Conservation (phyloP, 2,888 invertebrate genomes). For the Drosophila limbata region DNA sequence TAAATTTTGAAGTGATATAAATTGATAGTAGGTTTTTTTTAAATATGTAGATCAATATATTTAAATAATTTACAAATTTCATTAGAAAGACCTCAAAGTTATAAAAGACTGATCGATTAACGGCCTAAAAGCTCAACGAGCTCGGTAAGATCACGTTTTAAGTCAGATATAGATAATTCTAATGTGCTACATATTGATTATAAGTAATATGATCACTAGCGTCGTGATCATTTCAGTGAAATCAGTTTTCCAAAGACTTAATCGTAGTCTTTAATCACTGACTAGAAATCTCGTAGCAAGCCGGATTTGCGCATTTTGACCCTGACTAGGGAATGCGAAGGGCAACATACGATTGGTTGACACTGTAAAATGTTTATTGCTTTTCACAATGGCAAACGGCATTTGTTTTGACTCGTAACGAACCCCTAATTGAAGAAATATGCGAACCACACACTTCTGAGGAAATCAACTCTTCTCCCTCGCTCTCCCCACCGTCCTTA, state of each 20-base stretch:
- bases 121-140: not conserved
- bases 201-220: not conserved
- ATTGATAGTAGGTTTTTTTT: not conserved
- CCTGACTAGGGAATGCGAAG: not conserved
- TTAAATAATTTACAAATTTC: no score
- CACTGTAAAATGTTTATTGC: constrained; percentile 20
- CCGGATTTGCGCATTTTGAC: constrained; percentile 14
- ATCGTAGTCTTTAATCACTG: constrained; percentile 6
- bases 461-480: constrained; percentile 1
- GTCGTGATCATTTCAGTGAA: not conserved
- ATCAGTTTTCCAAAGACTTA: not conserved
- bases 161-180: not conserved
- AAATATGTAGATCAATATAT: no score
- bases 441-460: constrained; percentile 6
- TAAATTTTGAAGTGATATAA: not conserved
- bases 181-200: not conserved
- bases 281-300: constrained; percentile 3
- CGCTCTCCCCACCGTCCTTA: not conserved
- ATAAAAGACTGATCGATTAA: not conserved
- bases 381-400: constrained; percentile 2
- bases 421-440: constrained; percentile 57
- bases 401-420: constrained; percentile 58
- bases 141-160: not conserved
- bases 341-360: constrained; percentile 3
- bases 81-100: not conserved